Conservation (phyloP, 2,888 invertebrate genomes). For the Glaucopsyche alexis region DNA sequence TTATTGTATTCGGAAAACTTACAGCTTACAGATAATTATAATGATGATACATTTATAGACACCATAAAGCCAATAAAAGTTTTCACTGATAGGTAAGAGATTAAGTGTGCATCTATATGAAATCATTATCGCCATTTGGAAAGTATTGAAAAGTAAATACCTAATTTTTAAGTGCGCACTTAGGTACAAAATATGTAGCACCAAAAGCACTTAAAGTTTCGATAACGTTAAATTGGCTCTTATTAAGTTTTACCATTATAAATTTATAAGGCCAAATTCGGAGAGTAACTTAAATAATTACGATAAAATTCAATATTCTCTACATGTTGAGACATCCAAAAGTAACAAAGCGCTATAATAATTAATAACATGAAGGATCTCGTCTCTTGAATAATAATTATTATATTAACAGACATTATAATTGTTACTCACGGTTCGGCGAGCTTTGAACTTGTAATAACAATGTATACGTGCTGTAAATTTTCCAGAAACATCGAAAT, state of each 20-base stretch:
- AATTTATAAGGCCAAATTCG: neutral
- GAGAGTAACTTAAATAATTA: slow-evolving; percentile 16
- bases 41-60: no score
- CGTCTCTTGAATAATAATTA: neutral
- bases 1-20: no score
- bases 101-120: no score
- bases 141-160: no score
- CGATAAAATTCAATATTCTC: slow-evolving; percentile 6
- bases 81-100: no score
- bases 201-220: slow-evolving; percentile 6
- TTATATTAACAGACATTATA: neutral
- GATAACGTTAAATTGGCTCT: neutral
- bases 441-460: neutral
- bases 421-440: neutral
- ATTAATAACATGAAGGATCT: neutral
- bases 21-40: no score
- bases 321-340: neutral
- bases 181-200: neutral
- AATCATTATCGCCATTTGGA: no score
- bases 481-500: slow-evolving; percentile 16
- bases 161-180: no score
- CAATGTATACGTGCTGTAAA: neutral
- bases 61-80: no score
- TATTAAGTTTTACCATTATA: slow-evolving; percentile 10
- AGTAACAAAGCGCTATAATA: neutral